Base-by-base conservation (phyloP, 1,140 invertebrate genomes). In the Sesamia nonagrioides region DNA sequence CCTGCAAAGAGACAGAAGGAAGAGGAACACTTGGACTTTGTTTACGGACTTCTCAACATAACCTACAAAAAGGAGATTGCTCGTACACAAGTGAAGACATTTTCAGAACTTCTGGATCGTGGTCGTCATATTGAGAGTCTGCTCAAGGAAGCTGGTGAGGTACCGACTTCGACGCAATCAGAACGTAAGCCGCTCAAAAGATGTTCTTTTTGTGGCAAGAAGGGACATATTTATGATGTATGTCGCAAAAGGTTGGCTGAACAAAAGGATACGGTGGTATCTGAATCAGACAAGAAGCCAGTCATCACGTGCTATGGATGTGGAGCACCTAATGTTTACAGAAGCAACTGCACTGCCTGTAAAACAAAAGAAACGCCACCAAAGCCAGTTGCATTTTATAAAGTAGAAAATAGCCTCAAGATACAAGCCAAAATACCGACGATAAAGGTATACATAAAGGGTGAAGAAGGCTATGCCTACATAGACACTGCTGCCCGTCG, bases 401-500 rank as follows among this genome's bases (percentile, higher is more conserved):
- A 27, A 27, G 27, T 27, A 1, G 27, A 27, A 27, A 27, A 27
- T 27, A 27, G 27, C 27, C 3, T 27, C 1, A 60, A 60, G 2
- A 27, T 35, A 35, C 9, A 60, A 3, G 0, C 33, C 0, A 33
- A 15, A 8, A 66, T 77, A 18, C 77, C 77, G 2, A 48, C 72
- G 0, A 17, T 78, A 5, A 52, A 33, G 17, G 45, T 80, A 17
- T 33, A 71, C 1, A 37, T 79, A 6, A 60, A 52, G 9, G 37
- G 54, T 3, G 56, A 56, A 27, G 33, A 13, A 27, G 60, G 60
- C 21, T 45, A 15, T 13, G 73, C 61, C 0, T 66, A 71, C 13
- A 60, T 80, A 2, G 78, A 80, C 48, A 76, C 72, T 1, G 45
- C 63, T 37, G 72, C 78, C 8, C 79, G 58, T n/a, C 40, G 48